Base-by-base conservation (phyloP, 1,140 invertebrate genomes). In the Mizuhopecten yessoensis region DNA sequence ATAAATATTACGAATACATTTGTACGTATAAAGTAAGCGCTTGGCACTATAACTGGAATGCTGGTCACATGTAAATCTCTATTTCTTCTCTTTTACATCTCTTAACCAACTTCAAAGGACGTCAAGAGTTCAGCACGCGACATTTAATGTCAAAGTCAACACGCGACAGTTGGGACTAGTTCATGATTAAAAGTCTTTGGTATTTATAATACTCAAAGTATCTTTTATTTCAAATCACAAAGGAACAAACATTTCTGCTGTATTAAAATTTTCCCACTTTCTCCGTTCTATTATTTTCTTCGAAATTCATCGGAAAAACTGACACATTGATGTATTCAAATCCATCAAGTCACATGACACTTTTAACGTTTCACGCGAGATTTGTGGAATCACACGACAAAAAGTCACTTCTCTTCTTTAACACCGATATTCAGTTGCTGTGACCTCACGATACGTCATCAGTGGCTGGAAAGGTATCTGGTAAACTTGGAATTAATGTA, bases 81-180 rank as follows among this genome's bases (percentile, higher is more conserved):
- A 29, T 29, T 5, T 29, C 57, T 7, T 75, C 57, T 5, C 7
- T 75, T 75, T 5, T 75, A 49, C 20, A n/a, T 23, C 2, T 13
- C 45, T 49, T 49, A 49, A 20, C 20, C 3, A 49, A 20, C 11
- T 10, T 75, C 23, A 75, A 75, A 75, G 23, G 23, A 75, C 1
- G 57, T 75, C 57, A 75, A 45, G 57, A 75, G 57, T 75, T 75
- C 57, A 29, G 57, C 57, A 75, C 23, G 57, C n/a, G 57, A 75
- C 57, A 75, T 75, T 75, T 75, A 7, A 75, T 75, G 57, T 75
- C 57, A n/a, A 75, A 5, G 23, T n/a, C n/a, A 75, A 75, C 57
- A 75, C n/a, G 29, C 57, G 29, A 75, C 57, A n/a, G 3, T n/a
- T 75, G 57, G 57, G 57, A 75, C 57, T 75, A 75, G 57, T 75